phyloP scores from a whole-genome alignment of 1,140 invertebrate genomes.

The Andricus grossulariae region DNA sequence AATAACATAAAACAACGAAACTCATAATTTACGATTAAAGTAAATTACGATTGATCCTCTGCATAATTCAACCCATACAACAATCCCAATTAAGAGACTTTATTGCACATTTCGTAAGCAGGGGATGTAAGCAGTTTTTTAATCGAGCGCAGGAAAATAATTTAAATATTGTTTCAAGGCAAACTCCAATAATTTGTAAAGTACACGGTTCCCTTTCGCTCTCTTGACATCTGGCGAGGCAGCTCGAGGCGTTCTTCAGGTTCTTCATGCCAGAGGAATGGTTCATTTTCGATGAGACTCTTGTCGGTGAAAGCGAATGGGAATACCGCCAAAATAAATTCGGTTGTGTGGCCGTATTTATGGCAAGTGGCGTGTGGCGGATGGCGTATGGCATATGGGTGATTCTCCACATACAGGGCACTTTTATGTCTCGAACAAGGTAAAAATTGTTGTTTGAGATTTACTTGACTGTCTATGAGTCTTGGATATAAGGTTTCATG shows the following conservation, averaged over 20 bases:
- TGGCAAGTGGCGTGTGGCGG: no score
- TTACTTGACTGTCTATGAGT: no score
- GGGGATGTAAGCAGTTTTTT: constrained; percentile 3
- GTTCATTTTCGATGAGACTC: neutral
- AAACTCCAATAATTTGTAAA: constrained; percentile 13
- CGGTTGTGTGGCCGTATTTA: no score
- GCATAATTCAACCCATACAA: neutral
- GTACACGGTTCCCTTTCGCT: constrained; percentile 9
- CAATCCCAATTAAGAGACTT: constrained; percentile 16
- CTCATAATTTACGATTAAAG: neutral
- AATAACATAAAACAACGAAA: neutral
- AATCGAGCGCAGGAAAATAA: neutral
- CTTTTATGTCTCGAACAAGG: no score
- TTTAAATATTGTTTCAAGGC: constrained; percentile 22
- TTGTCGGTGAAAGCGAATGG: constrained; percentile 3
- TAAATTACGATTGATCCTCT: constrained; percentile 4
- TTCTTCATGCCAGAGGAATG: neutral
- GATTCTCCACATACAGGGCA: no score
- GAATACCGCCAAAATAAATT: neutral
- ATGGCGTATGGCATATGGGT: no score
- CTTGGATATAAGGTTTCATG: no score
- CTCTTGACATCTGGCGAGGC: neutral
- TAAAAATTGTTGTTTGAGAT: no score
- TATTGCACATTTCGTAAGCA: constrained; percentile 21
- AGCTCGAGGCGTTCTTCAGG: neutral